A percentile compares a stretch with the other conserved stretches of the same genome.
These are phyloP conservation scores for Slavum lentiscoides DNA, from an alignment of 2,888 invertebrate genomes.

Conservation along the genomic window DNA sequence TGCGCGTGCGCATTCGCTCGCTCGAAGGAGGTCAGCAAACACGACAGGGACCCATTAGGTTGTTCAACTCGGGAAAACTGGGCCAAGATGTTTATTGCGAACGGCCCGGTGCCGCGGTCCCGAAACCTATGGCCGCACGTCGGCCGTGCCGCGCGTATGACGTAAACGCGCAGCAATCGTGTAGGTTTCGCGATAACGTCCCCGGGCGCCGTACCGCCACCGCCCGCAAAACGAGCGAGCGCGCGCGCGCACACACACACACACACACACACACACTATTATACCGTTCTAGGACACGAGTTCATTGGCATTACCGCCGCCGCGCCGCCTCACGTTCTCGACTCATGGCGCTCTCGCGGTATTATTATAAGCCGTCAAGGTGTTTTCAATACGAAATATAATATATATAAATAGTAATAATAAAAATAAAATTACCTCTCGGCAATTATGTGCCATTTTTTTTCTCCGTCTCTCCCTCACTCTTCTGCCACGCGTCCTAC, in stretches of 20 bases:
- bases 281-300: constrained; percentile 50
- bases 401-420: neutral
- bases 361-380: constrained; percentile 47
- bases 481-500: too few species aligned
- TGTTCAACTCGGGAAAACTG: constrained; percentile 39
- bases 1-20: constrained; percentile 12
- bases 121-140: neutral
- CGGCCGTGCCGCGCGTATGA: neutral
- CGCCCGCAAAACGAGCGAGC: constrained; percentile 4
- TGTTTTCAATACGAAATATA: constrained; percentile 44
- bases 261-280: too few species aligned
- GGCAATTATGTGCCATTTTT: constrained; percentile 23
- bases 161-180: constrained; percentile 24
- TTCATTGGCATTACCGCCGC: constrained; percentile 49
- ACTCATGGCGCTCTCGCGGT: constrained; percentile 43
- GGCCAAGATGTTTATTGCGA: constrained; percentile 39
- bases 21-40: constrained; percentile 49
- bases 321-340: constrained; percentile 45
- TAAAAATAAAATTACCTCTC: constrained; percentile 16
- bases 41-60: constrained; percentile 47
- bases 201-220: constrained; percentile 6
- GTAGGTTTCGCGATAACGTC: constrained; percentile 38
- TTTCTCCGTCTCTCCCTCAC: neutral
- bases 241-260: neutral
- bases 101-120: constrained; percentile 26